Conservation (phyloP, 37 sponge, comb jelly and placozoan genomes). For the Hexactinellida sp. region DNA sequence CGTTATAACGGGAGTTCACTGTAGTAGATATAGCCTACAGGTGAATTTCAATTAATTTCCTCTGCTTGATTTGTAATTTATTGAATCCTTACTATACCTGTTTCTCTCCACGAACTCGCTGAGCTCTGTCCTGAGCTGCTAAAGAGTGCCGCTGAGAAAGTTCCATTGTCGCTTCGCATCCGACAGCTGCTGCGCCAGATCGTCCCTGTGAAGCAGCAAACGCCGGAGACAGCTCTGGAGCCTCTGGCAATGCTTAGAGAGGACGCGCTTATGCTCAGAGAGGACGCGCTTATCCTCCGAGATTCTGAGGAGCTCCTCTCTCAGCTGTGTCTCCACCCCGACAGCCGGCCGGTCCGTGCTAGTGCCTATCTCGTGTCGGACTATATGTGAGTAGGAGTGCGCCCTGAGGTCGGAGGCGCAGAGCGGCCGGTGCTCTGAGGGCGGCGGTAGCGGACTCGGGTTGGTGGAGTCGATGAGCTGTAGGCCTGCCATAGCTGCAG, state of each 20-base stretch:
- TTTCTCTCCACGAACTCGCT: background rate
- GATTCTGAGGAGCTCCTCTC: background rate
- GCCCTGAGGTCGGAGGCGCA: too few species aligned
- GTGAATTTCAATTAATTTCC: too few species aligned
- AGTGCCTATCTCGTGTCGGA: conserved; percentile 9
- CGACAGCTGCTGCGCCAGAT: background rate
- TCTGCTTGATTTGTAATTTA: too few species aligned
- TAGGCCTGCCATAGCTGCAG: background rate
- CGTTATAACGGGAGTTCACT: too few species aligned
- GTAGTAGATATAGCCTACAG: too few species aligned
- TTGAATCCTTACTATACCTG: too few species aligned
- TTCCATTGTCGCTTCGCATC: background rate
- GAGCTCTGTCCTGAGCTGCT: background rate
- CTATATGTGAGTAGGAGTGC: background rate
- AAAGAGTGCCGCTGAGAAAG: background rate
- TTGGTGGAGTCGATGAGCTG: background rate
- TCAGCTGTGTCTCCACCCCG: background rate
- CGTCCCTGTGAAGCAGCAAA: background rate
- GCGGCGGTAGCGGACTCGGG: background rate
- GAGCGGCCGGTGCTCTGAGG: too few species aligned
- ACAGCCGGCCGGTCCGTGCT: background rate
- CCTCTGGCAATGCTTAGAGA: too few species aligned
- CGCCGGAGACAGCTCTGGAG: background rate
- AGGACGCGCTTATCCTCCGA: background rate
- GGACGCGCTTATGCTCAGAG: background rate